Percentiles rank a stretch among this genome's conserved stretches.
Evolutionary conservation across 1,140 invertebrate species (phyloP).

Genomic region (Microplitis demolitor): DNA sequence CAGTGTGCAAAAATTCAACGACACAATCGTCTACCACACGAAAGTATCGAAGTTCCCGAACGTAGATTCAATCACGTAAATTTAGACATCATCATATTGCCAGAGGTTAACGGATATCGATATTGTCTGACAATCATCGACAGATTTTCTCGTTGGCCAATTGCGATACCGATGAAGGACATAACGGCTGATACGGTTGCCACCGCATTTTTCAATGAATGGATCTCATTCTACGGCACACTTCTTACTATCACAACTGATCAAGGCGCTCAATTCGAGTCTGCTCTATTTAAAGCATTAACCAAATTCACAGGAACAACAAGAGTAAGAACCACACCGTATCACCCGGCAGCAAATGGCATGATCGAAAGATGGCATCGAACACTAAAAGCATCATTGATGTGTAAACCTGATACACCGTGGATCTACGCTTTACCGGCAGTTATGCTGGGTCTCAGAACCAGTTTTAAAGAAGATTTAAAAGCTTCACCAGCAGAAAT

Average conservation of each 20-base stretch:
- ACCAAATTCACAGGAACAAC: conserved; percentile 31
- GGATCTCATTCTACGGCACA: conserved; percentile 37
- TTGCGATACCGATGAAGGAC: conserved; percentile 49
- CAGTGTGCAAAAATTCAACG: not conserved
- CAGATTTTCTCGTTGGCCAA: conserved; percentile 54
- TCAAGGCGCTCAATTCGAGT: conserved; percentile 22
- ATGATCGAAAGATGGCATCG: conserved; percentile 32
- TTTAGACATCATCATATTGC: conserved; percentile 4
- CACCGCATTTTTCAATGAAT: conserved; percentile 41
- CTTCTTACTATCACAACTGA: conserved; percentile 27
- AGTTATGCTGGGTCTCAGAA: conserved; percentile 30
- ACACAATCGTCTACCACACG: not conserved
- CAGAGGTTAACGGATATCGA: conserved; percentile 30
- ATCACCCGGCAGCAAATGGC: conserved; percentile 39
- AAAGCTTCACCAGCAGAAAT: conserved; percentile 42
- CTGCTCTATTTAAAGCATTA: conserved; percentile 21
- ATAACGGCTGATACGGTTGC: conserved; percentile 42
- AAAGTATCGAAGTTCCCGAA: not conserved
- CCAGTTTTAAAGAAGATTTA: conserved; percentile 36
- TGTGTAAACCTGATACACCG: conserved; percentile 12
- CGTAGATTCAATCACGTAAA: conserved; percentile 36
- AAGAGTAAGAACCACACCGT: conserved; percentile 38
- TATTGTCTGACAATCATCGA: conserved; percentile 52
- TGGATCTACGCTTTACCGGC: conserved; percentile 27
- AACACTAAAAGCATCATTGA: conserved; percentile 30